phyloP scores from a whole-genome alignment of 2,888 invertebrate species.

The Protonemura montana region DNA sequence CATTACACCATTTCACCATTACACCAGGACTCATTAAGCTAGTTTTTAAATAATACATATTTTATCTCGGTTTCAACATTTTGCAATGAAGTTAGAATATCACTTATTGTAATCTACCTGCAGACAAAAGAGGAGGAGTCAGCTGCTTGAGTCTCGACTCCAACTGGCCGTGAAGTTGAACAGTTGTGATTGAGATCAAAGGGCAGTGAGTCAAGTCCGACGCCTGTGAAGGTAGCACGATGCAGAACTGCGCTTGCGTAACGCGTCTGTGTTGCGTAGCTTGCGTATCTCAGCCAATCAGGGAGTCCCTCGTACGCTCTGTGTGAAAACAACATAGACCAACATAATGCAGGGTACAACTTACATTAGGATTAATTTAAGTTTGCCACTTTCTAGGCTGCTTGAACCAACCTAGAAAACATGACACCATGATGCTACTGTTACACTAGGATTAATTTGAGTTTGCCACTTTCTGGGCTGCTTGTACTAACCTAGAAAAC shows the following conservation, averaged over 20 bases:
- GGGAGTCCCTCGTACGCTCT: conserved; percentile 81
- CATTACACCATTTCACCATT: too few relatives aligned
- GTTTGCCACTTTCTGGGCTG: too few relatives aligned
- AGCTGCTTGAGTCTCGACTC: conserved; percentile 56
- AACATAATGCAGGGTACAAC: too few relatives aligned
- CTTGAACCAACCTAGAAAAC: too few relatives aligned
- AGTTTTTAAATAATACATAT: too few relatives aligned
- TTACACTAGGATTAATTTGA: too few relatives aligned
- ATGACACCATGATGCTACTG: too few relatives aligned
- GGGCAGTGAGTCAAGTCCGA: conserved; percentile 59
- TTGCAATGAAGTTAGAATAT: too few relatives aligned
- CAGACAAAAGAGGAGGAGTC: conserved; percentile 61
- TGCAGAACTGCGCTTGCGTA: conserved; percentile 81
- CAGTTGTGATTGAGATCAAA: conserved; percentile 66
- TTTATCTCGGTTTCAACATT: too few relatives aligned
- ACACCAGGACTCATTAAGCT: too few relatives aligned
- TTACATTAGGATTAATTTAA: conserved; percentile 9
- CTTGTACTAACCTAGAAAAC: too few relatives aligned
- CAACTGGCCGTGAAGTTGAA: conserved; percentile 62
- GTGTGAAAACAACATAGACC: conserved; percentile 51
- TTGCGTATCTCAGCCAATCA: conserved; percentile 82
- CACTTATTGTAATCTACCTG: conserved; percentile 54
- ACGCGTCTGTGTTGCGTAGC: conserved; percentile 79
- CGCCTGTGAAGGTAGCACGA: conserved; percentile 69
- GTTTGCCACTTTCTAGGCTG: too few relatives aligned